Conservation (phyloP, 1,140 invertebrate genomes). For the Drosophila grimshawi region DNA sequence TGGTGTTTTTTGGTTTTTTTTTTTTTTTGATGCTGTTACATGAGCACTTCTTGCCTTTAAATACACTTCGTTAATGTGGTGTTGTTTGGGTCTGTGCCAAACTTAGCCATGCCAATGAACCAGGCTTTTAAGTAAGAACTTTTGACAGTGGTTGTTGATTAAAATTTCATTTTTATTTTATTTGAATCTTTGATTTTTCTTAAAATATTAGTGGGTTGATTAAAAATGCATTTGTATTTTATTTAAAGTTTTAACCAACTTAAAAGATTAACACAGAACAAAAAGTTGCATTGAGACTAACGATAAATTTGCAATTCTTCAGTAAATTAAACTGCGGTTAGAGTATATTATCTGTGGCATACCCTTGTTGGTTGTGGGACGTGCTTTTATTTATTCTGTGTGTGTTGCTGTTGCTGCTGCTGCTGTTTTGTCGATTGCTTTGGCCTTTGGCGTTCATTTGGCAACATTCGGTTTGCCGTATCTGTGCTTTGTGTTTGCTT, state of each 20-base stretch:
- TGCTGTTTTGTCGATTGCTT: conserved; percentile 74
- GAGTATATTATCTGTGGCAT: conserved; percentile 12
- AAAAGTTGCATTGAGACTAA: too few relatives aligned
- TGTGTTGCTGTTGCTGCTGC: conserved; percentile 30
- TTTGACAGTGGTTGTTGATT: too few relatives aligned
- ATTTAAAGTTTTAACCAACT: too few relatives aligned
- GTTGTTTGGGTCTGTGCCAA: background rate
- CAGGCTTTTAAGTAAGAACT: too few relatives aligned
- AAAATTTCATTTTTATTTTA: too few relatives aligned
- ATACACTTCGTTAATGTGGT: conserved; percentile 16
- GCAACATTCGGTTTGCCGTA: conserved; percentile 70
- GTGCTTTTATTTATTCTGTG: conserved; percentile 36
- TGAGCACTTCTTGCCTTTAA: conserved; percentile 31
- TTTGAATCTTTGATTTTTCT: too few relatives aligned
- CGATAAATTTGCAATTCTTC: too few relatives aligned
- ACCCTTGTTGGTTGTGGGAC: background rate
- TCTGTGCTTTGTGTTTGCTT: conserved; percentile 50
- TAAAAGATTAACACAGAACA: too few relatives aligned
- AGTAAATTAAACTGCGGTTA: background rate
- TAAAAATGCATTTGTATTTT: too few relatives aligned
- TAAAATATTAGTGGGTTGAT: too few relatives aligned
- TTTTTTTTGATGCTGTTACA: conserved; percentile 34
- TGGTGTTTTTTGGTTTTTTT: conserved; percentile 20
- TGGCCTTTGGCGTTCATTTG: conserved; percentile 80
- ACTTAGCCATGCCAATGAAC: background rate